These are phyloP conservation scores for Halictus ligatus DNA, from an alignment of 2,888 invertebrate species.

Conservation along the genomic window DNA sequence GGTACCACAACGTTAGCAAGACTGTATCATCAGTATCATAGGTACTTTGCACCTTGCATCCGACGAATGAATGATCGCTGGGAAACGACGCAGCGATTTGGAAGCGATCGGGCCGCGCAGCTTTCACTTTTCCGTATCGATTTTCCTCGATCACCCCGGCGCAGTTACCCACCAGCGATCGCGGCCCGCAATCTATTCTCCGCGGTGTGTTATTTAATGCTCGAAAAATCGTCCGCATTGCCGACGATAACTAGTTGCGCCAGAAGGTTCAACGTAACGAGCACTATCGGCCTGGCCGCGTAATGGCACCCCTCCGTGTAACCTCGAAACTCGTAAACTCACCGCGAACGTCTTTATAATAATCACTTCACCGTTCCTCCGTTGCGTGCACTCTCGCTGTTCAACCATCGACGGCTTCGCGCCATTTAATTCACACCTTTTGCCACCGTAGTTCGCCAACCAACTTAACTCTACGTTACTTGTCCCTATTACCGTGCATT, in stretches of 20 bases:
- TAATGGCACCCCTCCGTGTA: slow-evolving; percentile 51
- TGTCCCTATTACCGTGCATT: too few species aligned
- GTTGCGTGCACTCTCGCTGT: neutral
- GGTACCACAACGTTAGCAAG: too few species aligned
- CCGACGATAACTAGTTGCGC: slow-evolving; percentile 49
- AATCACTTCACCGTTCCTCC: slow-evolving; percentile 62
- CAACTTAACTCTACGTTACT: neutral
- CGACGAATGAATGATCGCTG: neutral
- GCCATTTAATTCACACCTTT: slow-evolving; percentile 62
- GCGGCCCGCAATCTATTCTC: slow-evolving; percentile 21
- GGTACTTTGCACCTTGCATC: neutral
- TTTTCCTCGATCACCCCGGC: slow-evolving; percentile 16
- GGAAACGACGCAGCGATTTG: neutral
- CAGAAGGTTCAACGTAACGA: slow-evolving; percentile 45
- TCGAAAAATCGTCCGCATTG: slow-evolving; percentile 37
- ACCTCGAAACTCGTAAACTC: slow-evolving; percentile 70
- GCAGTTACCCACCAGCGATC: slow-evolving; percentile 17
- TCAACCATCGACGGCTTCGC: slow-evolving; percentile 31
- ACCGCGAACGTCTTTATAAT: slow-evolving; percentile 75
- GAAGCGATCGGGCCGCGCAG: neutral
- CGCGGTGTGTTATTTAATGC: slow-evolving; percentile 50
- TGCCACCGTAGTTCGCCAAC: neutral
- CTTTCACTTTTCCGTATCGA: slow-evolving; percentile 28
- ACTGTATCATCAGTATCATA: neutral
- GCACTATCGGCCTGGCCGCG: slow-evolving; percentile 36